Evolutionary conservation across 1,140 invertebrate genomes (phyloP).

Genomic region (Drosophila miranda): DNA sequence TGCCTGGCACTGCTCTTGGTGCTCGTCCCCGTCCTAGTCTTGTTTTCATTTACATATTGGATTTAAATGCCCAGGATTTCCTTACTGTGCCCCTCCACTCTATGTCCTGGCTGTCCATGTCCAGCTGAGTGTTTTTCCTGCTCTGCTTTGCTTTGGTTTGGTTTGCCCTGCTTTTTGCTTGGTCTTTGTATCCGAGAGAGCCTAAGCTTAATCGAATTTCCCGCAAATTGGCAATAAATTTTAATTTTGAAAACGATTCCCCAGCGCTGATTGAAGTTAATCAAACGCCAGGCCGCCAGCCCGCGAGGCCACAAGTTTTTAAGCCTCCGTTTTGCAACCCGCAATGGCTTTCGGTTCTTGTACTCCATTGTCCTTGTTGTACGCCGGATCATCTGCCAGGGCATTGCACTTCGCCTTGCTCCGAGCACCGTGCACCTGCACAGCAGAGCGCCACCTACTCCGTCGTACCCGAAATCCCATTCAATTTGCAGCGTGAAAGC

Average conservation of each 20-base stretch:
- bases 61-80: conserved; percentile 70
- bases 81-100: conserved; percentile 26
- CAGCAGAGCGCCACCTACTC: neutral
- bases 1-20: conserved; percentile 20
- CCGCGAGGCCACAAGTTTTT: neutral
- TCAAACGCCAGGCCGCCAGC: conserved; percentile 44
- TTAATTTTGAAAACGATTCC: conserved; percentile 75
- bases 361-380: conserved; percentile 36
- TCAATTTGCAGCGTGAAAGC: conserved; percentile 66
- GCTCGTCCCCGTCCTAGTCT: conserved; percentile 16
- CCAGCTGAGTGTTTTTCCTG: conserved; percentile 68
- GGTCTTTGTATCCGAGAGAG: conserved; percentile 42
- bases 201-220: conserved; percentile 78
- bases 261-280: conserved; percentile 67
- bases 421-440: conserved; percentile 14
- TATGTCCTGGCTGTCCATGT: conserved; percentile 23
- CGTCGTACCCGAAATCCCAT: conserved; percentile 50
- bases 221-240: conserved; percentile 82
- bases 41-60: conserved; percentile 76
- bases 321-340: conserved; percentile 25
- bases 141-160: conserved; percentile 9
- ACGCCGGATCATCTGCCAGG: conserved; percentile 3
- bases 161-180: conserved; percentile 11
- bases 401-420: conserved; percentile 49
- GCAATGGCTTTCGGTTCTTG: conserved; percentile 37